These are phyloP conservation scores for Radopholus similis DNA, from an alignment of 1,140 invertebrate species.

Conservation along the genomic window DNA sequence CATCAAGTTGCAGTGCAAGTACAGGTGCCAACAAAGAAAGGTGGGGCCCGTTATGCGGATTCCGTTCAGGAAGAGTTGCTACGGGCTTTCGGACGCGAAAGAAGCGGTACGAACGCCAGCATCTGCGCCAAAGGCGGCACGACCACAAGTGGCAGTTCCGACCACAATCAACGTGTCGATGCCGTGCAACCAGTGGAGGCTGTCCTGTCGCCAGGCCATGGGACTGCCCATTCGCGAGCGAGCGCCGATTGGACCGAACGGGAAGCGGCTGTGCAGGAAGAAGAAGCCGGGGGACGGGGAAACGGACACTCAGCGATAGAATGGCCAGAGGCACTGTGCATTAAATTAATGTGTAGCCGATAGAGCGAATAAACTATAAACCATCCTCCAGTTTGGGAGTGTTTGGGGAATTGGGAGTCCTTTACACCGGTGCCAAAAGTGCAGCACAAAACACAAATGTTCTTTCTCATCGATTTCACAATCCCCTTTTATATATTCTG, in stretches of 20 bases:
- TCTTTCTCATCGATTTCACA: not conserved
- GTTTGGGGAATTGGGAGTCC: not conserved
- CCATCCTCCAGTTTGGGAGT: not conserved
- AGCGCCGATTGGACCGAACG: constrained; percentile 8
- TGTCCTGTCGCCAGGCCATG: constrained; percentile 3
- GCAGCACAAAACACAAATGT: not conserved
- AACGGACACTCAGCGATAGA: not conserved
- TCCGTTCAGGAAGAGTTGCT: not conserved
- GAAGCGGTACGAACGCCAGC: not conserved
- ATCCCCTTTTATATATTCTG: not conserved
- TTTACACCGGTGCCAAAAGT: not conserved
- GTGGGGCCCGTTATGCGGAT: not conserved
- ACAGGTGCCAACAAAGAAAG: not conserved
- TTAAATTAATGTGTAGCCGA: not conserved
- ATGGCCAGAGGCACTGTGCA: too few relatives aligned
- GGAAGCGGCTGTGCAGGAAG: constrained; percentile 1
- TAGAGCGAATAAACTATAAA: not conserved
- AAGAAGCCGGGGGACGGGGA: not conserved
- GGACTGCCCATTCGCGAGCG: constrained; percentile 1
- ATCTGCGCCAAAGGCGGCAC: not conserved
- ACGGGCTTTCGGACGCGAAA: not conserved
- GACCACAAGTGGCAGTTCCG: not conserved
- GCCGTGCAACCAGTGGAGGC: constrained; percentile 11
- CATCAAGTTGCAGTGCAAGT: not conserved
- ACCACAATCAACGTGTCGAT: not conserved